Percentiles rank a stretch among this genome's conserved stretches.
phyloP scores from a whole-genome alignment of 2,797 vertebrate genomes.

The Spheniscus humboldti region DNA sequence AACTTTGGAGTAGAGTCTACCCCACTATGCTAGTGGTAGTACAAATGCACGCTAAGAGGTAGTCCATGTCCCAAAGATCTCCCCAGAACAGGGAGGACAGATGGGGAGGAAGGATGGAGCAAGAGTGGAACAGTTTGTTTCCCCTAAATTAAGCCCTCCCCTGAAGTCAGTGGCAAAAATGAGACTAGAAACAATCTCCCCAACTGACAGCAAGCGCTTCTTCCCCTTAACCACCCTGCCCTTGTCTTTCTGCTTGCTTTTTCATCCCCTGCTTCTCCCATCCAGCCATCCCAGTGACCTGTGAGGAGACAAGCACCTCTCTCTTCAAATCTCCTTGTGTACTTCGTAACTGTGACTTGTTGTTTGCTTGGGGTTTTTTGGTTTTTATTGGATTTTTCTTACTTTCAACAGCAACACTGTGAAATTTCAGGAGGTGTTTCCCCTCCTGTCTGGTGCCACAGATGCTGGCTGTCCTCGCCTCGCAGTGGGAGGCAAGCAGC shows the following conservation, averaged over 20 bases:
- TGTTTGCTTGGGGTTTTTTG: not conserved
- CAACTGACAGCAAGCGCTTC: not conserved
- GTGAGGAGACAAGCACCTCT: accelerated
- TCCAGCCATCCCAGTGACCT: accelerated
- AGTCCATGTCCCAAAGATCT: accelerated
- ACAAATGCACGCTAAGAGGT: too few species aligned
- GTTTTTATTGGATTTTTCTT: not conserved
- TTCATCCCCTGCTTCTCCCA: not conserved
- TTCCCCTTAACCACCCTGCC: not conserved
- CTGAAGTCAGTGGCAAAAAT: not conserved
- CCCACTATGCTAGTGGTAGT: too few species aligned
- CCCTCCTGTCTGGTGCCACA: not conserved
- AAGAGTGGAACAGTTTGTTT: not conserved
- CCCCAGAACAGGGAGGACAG: not conserved
- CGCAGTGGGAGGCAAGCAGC: not conserved
- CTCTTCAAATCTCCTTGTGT: not conserved
- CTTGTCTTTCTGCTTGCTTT: not conserved
- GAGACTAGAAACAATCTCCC: not conserved
- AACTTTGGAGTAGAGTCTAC: not conserved
- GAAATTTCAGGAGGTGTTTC: not conserved
- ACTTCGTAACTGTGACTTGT: not conserved
- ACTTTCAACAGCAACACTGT: not conserved
- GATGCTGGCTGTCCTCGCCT: not conserved
- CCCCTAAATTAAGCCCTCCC: not conserved
- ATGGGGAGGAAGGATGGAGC: not conserved